Evolutionary conservation across 2,797 vertebrate genomes (phyloP), one percentile per base, ranked within the genome.

Genomic region (Acipenser ruthenus): DNA sequence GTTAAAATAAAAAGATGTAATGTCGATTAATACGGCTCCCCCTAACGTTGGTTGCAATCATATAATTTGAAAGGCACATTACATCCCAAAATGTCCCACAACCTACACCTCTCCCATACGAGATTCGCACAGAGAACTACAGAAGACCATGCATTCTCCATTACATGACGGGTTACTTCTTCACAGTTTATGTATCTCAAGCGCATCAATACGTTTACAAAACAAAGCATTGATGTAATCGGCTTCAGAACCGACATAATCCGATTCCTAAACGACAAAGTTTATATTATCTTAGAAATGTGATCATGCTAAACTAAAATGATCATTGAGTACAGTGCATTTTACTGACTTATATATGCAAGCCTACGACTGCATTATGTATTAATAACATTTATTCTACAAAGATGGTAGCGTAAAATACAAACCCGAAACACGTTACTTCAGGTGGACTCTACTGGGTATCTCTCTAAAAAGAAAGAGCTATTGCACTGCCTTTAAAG

Each of bases 201-300:
- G 66, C 68, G 61, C 18, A 53, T 50, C 55, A 12, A 55, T 50
- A 67, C 56, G 67, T 58, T 50, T 55, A 48, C 15, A 6, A 12
- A 13, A 56, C 4, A 12, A 9, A 53, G 63, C 37, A 67, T 67
- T 49, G 58, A 51, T 52, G 61, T 50, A 64, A 64, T 67, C 52
- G 65, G 66, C 60, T 63, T 70, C 58, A 59, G 64, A 65, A 63
- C 59, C 52, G 37, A 56, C 7, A 58, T 59, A 65, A 66, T 72
- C 67, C 68, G 68, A 70, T 76, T 83, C 80, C 81, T 78, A 80
- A 79, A 53, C 75, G 76, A 62, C 37, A 86, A 87, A 86, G 82
- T 86, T 86, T 84, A 65, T 74, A 65, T 71, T 49, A 61, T 75
- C 74, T 74, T 63, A 64, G 9, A 63, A 18, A 62, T 49, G 12